Conservation (phyloP, 2,113 vertebrate species). For the Dolichallabes microphthalmus region DNA sequence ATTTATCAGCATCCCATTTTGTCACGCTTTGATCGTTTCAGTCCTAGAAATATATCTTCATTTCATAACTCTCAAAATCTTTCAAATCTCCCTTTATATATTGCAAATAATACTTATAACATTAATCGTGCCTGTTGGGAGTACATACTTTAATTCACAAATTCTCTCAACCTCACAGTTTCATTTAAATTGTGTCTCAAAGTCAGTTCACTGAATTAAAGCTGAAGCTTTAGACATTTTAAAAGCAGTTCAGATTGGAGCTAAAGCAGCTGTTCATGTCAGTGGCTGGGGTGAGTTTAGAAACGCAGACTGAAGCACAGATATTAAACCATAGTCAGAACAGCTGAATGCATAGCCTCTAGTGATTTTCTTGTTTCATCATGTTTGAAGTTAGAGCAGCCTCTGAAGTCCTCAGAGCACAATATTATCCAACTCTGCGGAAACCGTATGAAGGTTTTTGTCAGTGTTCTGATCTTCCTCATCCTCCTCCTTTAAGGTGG, state of each 20-base stretch:
- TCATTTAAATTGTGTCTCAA: not conserved
- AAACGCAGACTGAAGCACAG: not conserved
- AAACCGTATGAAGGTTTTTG: not conserved
- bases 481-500: not conserved
- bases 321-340: not conserved
- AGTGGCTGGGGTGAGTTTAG: not conserved
- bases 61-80: not conserved
- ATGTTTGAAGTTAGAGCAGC: not conserved
- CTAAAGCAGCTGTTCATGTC: not conserved
- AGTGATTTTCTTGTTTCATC: not conserved
- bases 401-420: conserved; percentile 25
- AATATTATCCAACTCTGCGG: conserved; percentile 48
- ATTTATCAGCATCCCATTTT: not conserved
- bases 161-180: not conserved
- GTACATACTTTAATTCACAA: not conserved
- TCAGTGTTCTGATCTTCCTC: not conserved
- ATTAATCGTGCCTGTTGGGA: not conserved
- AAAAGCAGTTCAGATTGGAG: not conserved
- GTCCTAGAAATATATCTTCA: not conserved
- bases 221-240: not conserved
- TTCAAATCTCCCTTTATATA: conserved; percentile 23
- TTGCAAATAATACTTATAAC: conserved; percentile 12
- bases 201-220: conserved; percentile 5
- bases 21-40: not conserved
- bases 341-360: not conserved